Evolutionary conservation across 2,113 vertebrate species (phyloP).

Genomic region (Aegotheles bennettii): DNA sequence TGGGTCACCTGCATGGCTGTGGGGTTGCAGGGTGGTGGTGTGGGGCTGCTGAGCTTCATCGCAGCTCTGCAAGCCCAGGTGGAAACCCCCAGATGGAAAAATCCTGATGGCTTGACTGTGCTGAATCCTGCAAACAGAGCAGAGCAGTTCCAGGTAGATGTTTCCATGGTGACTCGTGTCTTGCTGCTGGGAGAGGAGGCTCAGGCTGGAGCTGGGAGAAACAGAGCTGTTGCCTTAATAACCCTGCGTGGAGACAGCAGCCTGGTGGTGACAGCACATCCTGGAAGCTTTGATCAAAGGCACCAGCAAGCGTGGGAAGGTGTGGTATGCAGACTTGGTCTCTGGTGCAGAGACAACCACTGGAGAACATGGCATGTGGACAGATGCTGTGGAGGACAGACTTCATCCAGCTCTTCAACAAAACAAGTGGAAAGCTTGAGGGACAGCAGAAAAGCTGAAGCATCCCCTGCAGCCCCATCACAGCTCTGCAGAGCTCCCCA

Average conservation of each 20-base stretch:
- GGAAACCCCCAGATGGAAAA: background rate
- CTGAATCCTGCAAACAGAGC: background rate
- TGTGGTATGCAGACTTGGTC: background rate
- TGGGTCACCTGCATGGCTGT: fast-evolving
- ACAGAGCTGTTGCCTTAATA: background rate
- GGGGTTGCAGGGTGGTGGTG: background rate
- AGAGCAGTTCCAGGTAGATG: background rate
- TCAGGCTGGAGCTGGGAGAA: background rate
- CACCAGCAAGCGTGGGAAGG: background rate
- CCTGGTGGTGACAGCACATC: background rate
- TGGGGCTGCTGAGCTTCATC: background rate
- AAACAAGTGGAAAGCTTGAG: background rate
- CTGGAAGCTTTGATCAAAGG: background rate
- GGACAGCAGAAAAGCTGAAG: background rate
- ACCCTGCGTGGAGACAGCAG: no score
- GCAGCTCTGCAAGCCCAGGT: background rate
- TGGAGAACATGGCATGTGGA: background rate
- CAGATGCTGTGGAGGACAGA: background rate
- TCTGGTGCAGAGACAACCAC: background rate
- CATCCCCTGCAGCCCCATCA: background rate
- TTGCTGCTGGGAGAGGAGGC: background rate
- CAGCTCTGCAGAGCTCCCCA: background rate
- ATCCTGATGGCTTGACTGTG: fast-evolving
- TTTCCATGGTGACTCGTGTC: constrained; percentile 6
- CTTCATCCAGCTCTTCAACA: background rate